A percentile compares a stretch with the other conserved stretches of the same genome.
These are phyloP conservation scores for Noctilio leporinus DNA, from an alignment of 2,113 vertebrate genomes.

Conservation along the genomic window DNA sequence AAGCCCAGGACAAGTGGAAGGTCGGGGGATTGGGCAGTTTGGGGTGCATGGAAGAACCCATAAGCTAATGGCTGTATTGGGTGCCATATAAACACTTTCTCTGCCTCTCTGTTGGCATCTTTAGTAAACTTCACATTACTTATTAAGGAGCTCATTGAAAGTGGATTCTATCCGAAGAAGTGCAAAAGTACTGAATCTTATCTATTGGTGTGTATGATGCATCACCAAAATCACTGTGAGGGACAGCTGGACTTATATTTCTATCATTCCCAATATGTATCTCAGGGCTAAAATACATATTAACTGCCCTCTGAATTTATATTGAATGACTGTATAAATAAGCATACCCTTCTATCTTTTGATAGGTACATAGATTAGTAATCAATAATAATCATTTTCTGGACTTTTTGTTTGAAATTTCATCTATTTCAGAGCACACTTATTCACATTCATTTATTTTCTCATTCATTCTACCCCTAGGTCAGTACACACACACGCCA, in stretches of 20 bases:
- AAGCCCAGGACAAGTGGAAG: not conserved
- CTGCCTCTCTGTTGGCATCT: not conserved
- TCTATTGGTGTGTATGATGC: not conserved
- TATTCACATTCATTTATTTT: conserved; percentile 3
- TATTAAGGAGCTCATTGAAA: not conserved
- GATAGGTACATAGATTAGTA: not conserved
- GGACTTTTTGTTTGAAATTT: not conserved
- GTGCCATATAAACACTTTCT: not conserved
- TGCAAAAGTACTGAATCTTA: not conserved
- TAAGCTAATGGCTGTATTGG: not conserved
- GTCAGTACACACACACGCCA: not conserved
- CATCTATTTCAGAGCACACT: not conserved
- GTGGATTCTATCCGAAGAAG: not conserved
- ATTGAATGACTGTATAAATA: not conserved
- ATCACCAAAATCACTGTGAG: not conserved
- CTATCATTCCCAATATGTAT: not conserved
- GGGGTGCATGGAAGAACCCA: not conserved
- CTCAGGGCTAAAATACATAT: not conserved
- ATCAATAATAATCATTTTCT: conserved; percentile 21
- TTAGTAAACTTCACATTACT: not conserved
- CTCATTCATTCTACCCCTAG: not conserved
- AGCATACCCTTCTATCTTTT: not conserved
- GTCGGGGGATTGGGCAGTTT: not conserved
- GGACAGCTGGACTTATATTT: not conserved
- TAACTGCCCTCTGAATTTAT: not conserved